Percentiles rank a stretch among this genome's conserved stretches.
These are phyloP conservation scores for Galbula dea DNA, from an alignment of 2,113 vertebrate species.

Conservation along the genomic window DNA sequence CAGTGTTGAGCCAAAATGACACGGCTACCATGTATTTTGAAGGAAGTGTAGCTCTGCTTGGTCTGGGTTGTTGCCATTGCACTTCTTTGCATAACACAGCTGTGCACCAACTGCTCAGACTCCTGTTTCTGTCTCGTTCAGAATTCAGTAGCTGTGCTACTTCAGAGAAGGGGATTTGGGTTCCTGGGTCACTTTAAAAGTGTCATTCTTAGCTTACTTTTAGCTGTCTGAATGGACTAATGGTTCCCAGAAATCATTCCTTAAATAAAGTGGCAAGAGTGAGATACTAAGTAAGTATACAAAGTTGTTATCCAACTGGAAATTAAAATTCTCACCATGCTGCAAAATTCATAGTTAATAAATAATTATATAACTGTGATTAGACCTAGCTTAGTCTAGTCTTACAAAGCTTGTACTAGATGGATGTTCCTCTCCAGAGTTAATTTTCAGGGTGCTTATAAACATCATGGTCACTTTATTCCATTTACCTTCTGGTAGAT, in stretches of 20 bases:
- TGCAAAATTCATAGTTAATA: not conserved
- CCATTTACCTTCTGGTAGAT: not conserved
- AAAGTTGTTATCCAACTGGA: not conserved
- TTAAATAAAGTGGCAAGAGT: not conserved
- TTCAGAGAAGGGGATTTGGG: not conserved
- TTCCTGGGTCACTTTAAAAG: not conserved
- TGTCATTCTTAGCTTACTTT: not conserved
- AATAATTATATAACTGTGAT: not conserved
- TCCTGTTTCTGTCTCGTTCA: not conserved
- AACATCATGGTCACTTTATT: not conserved
- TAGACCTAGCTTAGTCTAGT: not conserved
- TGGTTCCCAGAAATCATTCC: not conserved
- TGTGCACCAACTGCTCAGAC: not conserved
- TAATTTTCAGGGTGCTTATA: conserved; percentile 19
- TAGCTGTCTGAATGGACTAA: not conserved
- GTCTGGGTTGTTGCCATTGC: not conserved
- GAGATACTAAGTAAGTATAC: not conserved
- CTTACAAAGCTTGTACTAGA: not conserved
- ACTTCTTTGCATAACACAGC: not conserved
- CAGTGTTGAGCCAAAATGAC: not conserved
- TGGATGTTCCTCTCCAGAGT: not conserved
- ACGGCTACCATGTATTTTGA: not conserved
- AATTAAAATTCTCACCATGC: not conserved
- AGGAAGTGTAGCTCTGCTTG: not conserved
- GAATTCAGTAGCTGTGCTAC: not conserved